These are phyloP conservation scores for Craseonycteris thonglongyai DNA, from an alignment of 2,113 vertebrate genomes.

Conservation along the genomic window DNA sequence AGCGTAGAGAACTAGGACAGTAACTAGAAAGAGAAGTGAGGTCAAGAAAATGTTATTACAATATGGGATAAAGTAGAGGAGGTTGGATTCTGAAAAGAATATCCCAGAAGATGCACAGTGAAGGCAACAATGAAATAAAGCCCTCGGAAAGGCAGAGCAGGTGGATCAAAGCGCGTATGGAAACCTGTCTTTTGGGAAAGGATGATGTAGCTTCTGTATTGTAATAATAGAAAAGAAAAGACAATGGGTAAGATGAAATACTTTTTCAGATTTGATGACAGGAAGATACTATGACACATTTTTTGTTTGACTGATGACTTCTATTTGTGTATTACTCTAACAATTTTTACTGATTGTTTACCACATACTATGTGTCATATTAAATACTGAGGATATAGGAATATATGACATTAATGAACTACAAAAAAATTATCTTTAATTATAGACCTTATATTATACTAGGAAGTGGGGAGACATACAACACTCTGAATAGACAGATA, in stretches of 20 bases:
- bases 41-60: neutral
- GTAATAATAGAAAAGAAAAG: neutral
- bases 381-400: neutral
- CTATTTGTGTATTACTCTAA: too few relatives aligned
- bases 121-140: neutral
- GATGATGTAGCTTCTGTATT: neutral
- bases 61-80: neutral
- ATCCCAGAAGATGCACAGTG: neutral
- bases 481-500: neutral
- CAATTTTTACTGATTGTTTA: neutral
- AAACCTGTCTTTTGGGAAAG: neutral
- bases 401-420: neutral
- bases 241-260: neutral
- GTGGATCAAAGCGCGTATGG: neutral
- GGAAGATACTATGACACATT: neutral
- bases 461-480: neutral
- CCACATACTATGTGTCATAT: neutral
- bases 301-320: neutral
- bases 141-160: neutral
- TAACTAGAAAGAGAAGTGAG: neutral
- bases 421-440: neutral
- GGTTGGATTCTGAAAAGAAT: neutral
- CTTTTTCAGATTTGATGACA: neutral
- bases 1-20: neutral
- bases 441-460: neutral